Evolutionary conservation across 2,113 vertebrate genomes (phyloP).

Genomic region (Nanorana parkeri): DNA sequence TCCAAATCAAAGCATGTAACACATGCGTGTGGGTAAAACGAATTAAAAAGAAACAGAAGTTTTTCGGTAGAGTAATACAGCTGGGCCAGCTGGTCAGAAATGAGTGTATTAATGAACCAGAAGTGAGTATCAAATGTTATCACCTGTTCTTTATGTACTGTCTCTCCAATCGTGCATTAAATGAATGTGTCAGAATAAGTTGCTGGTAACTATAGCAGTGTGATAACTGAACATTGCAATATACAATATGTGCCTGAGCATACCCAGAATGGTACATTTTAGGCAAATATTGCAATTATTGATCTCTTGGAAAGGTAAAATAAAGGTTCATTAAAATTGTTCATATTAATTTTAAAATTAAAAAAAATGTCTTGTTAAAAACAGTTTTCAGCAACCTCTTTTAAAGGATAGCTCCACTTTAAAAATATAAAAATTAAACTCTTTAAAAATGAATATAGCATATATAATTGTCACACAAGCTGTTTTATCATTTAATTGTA

Average conservation of each 20-base stretch:
- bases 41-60: slow-evolving; percentile 67
- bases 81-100: slow-evolving; percentile 61
- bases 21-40: slow-evolving; percentile 63
- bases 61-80: slow-evolving; percentile 61
- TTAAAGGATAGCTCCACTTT: too few relatives aligned
- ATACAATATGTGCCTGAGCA: slow-evolving; percentile 60
- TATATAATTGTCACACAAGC: too few relatives aligned
- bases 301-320: too few relatives aligned
- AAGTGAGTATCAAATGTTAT: slow-evolving; percentile 61
- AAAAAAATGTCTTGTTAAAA: too few relatives aligned
- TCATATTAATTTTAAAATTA: too few relatives aligned
- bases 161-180: slow-evolving; percentile 59
- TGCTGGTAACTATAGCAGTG: slow-evolving; percentile 13
- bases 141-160: slow-evolving; percentile 65
- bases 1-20: slow-evolving; percentile 59
- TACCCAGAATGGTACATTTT: neutral
- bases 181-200: slow-evolving; percentile 59
- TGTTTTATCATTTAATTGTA: too few relatives aligned
- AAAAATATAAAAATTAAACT: too few relatives aligned
- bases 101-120: slow-evolving; percentile 61
- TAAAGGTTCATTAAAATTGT: too few relatives aligned
- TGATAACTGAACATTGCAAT: slow-evolving; percentile 67
- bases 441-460: too few relatives aligned
- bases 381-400: too few relatives aligned
- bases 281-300: too few relatives aligned